phyloP scores from a whole-genome alignment of 2,113 vertebrate genomes.

The Mormoops blainvillei region DNA sequence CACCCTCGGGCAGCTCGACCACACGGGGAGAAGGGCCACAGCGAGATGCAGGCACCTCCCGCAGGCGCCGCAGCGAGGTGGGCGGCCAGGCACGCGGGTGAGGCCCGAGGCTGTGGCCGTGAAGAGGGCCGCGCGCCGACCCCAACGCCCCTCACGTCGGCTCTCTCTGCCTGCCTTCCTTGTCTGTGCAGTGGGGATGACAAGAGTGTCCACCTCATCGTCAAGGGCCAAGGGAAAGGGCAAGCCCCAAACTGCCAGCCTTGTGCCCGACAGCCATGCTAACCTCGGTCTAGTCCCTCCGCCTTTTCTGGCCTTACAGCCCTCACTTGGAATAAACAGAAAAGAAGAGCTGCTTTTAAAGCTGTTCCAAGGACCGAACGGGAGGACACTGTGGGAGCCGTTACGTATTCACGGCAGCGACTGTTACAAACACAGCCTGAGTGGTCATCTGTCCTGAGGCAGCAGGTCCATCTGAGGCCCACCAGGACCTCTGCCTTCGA shows the following conservation, averaged over 20 bases:
- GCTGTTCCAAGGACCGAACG: background rate
- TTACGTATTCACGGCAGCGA: background rate
- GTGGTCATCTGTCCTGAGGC: background rate
- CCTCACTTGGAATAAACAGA: background rate
- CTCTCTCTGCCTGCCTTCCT: background rate
- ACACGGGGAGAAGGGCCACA: background rate
- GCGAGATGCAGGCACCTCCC: no score
- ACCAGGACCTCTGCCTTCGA: background rate
- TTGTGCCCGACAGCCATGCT: background rate
- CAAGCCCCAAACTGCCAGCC: no score
- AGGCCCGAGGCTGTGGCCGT: background rate
- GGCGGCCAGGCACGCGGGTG: no score
- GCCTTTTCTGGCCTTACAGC: background rate
- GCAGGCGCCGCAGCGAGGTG: no score
- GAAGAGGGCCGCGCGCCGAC: background rate
- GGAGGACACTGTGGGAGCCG: background rate
- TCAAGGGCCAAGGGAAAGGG: no score
- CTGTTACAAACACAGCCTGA: background rate
- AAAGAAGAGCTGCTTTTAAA: background rate
- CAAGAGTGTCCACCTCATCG: no score
- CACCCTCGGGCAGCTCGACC: conserved; percentile 11
- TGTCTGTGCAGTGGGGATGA: background rate
- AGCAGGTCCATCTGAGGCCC: background rate
- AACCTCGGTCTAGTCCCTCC: background rate
- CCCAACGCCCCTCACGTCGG: background rate